These are phyloP conservation scores for Amphipoea lucens DNA, from an alignment of 2,888 invertebrate genomes.

Conservation along the genomic window DNA sequence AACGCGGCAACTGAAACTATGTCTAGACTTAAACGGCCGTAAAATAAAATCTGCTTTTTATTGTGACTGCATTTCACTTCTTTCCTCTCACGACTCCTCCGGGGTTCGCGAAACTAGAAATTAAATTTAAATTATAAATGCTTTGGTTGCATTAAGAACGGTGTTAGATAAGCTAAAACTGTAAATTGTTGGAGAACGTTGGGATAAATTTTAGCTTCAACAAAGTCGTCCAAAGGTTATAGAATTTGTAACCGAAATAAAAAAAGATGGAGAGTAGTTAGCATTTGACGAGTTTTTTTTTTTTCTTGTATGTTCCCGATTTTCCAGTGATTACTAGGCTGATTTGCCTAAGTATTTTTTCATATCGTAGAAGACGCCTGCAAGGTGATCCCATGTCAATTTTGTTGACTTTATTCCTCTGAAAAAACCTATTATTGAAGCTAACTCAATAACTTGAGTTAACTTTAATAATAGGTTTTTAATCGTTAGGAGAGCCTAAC, in stretches of 20 bases:
- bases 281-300: background rate
- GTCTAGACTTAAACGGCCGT: constrained; percentile 38
- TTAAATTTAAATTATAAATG: constrained; percentile 43
- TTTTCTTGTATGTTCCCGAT: background rate
- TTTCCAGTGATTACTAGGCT: background rate
- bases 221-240: background rate
- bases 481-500: too few species aligned
- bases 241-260: background rate
- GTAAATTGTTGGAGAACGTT: constrained; percentile 12
- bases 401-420: background rate
- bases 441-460: too few species aligned
- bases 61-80: constrained; percentile 30
- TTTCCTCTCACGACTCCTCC: background rate
- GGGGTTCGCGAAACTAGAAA: constrained; percentile 16
- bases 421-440: background rate
- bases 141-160: constrained; percentile 15
- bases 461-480: too few species aligned
- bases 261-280: background rate
- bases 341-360: background rate
- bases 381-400: background rate
- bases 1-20: constrained; percentile 25
- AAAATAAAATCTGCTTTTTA: constrained; percentile 45
- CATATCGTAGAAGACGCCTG: background rate
- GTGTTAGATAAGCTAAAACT: background rate
- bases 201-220: background rate